A percentile compares a stretch with the other conserved stretches of the same genome.
These are phyloP conservation scores for Pammene fasciana DNA, from an alignment of 2,888 invertebrate genomes.

Conservation along the genomic window DNA sequence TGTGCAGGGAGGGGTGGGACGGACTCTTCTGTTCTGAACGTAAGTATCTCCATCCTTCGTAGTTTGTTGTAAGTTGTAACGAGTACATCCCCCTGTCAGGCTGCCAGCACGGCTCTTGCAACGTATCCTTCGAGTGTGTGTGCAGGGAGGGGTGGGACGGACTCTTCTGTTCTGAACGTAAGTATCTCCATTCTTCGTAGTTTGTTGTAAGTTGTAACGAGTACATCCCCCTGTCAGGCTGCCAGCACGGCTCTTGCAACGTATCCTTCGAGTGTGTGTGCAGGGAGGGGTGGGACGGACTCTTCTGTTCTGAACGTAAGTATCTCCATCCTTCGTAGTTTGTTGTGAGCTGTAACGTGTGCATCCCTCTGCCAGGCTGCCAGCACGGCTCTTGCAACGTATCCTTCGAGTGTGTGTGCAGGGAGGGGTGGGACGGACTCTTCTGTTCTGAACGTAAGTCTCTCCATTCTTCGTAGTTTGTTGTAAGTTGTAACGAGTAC, in stretches of 20 bases:
- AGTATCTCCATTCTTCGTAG: constrained; percentile 57
- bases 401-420: constrained; percentile 63
- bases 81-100: constrained; percentile 94
- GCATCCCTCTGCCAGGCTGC: constrained; percentile 93
- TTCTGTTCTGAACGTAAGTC: constrained; percentile 59
- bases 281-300: constrained; percentile 92
- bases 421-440: constrained; percentile 61
- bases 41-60: constrained; percentile 76
- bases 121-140: constrained; percentile 93
- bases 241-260: constrained; percentile 93
- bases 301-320: constrained; percentile 94
- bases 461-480: neutral
- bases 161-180: constrained; percentile 93
- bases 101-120: constrained; percentile 93
- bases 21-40: constrained; percentile 95
- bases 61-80: too few relatives aligned
- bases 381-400: constrained; percentile 93
- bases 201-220: constrained; percentile 84
- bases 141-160: constrained; percentile 95
- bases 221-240: constrained; percentile 93
- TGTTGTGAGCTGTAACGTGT: constrained; percentile 95
- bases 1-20: constrained; percentile 93
- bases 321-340: constrained; percentile 42
- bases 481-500: constrained; percentile 91
- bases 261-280: constrained; percentile 94